Evolutionary conservation across 1,140 invertebrate genomes (phyloP).

Genomic region (Drosophila hydei): DNA sequence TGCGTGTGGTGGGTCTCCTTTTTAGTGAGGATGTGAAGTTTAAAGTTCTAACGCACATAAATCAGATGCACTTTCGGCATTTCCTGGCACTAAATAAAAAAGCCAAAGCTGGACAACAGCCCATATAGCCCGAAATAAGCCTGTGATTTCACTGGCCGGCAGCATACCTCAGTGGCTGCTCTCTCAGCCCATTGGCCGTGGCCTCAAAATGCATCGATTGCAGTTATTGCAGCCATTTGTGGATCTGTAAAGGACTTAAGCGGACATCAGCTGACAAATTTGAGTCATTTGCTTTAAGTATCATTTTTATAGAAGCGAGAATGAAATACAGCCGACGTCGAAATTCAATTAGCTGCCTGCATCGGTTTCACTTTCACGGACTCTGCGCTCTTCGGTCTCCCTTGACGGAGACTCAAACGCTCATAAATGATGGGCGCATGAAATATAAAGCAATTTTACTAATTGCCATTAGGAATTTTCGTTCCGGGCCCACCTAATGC

Average conservation of each 20-base stretch:
- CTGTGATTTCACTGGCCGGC: conserved; percentile 27
- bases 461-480: conserved; percentile 73
- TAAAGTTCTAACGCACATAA: conserved; percentile 77
- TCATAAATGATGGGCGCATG: conserved; percentile 71
- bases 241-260: conserved; percentile 23
- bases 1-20: background rate
- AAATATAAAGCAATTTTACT: conserved; percentile 80
- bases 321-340: conserved; percentile 66
- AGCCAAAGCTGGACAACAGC: conserved; percentile 40
- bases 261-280: conserved; percentile 58
- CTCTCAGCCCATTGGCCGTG: conserved; percentile 2
- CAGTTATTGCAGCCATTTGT: conserved; percentile 72
- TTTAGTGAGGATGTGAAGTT: conserved; percentile 53
- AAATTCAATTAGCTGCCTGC: conserved; percentile 69
- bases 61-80: conserved; percentile 80
- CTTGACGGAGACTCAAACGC: conserved; percentile 4
- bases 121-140: conserved; percentile 60
- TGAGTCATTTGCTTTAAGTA: conserved; percentile 64
- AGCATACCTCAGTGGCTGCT: background rate
- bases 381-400: too few species aligned
- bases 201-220: conserved; percentile 55
- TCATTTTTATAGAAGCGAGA: conserved; percentile 56
- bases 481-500: conserved; percentile 24
- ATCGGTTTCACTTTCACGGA: background rate
- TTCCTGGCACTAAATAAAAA: conserved; percentile 50